Base-by-base conservation (phyloP, 2,797 vertebrate species). In the Pelobates cultripes region DNA sequence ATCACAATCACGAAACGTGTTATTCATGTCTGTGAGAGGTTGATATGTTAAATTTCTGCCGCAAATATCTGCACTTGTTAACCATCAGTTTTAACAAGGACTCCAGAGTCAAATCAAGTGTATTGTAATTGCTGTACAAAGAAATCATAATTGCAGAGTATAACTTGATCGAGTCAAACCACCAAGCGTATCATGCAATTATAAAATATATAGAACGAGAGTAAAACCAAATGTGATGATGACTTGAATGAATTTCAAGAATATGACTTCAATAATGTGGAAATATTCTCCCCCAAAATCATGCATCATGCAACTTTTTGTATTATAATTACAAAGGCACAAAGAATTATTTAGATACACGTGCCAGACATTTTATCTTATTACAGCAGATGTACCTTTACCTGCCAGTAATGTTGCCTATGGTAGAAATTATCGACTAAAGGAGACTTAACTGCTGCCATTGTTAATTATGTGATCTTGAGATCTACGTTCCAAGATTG, bases 51-150 rank as follows among this genome's bases (percentile, higher is more conserved):
- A 51, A 51, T 51, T 60, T n/a, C n/a, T n/a, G n/a, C n/a, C n/a
- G n/a, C n/a, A n/a, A n/a, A n/a, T n/a, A 13, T 60, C 57, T 13
- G 10, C 15, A 15, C 57, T 60, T n/a, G 15, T 60, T 60, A 60
- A 60, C 57, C 12, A 60, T 60, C 4, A 60, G 12, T 60, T 60
- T 15, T 14, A 60, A 60, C 4, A 15, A 14, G 57, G 57, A 14
- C 15, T 60, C 12, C 14, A 17, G 9, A 13, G 57, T 60, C 57
- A 60, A 60, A 60, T 60, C 57, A 60, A 60, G 57, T 60, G 57
- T 60, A 60, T 60, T 60, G 57, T 60, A 60, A 60, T 60, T 60
- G 57, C 57, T 60, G 57, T 60, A 60, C 12, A 60, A 60, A 60
- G 15, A 60, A 10, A 60, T n/a, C 15, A 15, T 60, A 60, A 60